phyloP scores from a whole-genome alignment of 2,888 invertebrate genomes.

The Biston stratarius region DNA sequence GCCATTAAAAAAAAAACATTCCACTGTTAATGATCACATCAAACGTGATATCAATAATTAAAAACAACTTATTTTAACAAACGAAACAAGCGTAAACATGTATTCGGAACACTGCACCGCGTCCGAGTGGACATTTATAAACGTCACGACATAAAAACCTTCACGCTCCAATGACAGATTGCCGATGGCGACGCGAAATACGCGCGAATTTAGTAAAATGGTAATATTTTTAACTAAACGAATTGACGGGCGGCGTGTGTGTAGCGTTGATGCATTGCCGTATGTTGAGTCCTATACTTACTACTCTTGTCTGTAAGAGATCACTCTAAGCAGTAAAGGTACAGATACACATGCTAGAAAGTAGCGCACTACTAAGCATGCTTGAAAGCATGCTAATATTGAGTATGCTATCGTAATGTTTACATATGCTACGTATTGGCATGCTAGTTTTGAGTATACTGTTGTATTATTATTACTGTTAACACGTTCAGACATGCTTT shows the following conservation, averaged over 20 bases:
- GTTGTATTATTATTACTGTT: no score
- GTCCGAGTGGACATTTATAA: slow-evolving; percentile 51
- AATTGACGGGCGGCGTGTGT: slow-evolving; percentile 9
- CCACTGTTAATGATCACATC: no score
- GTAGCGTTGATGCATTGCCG: neutral
- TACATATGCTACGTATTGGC: no score
- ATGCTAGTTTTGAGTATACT: no score
- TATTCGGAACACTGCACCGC: slow-evolving; percentile 40
- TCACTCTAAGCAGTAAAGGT: no score
- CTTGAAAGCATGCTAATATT: no score
- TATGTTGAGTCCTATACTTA: neutral
- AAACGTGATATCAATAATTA: neutral
- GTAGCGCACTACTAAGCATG: no score
- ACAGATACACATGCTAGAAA: no score
- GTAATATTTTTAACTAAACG: slow-evolving; percentile 21
- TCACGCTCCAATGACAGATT: slow-evolving; percentile 49
- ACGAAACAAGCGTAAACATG: slow-evolving; percentile 17
- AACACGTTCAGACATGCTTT: no score
- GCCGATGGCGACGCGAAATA: slow-evolving; percentile 46
- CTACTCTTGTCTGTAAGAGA: no score
- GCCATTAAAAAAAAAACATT: no score
- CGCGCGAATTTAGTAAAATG: slow-evolving; percentile 33
- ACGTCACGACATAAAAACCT: slow-evolving; percentile 45
- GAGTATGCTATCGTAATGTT: no score
- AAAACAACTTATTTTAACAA: neutral